Conservation (phyloP, 2,797 vertebrate species). For the Erpetoichthys calabaricus region DNA sequence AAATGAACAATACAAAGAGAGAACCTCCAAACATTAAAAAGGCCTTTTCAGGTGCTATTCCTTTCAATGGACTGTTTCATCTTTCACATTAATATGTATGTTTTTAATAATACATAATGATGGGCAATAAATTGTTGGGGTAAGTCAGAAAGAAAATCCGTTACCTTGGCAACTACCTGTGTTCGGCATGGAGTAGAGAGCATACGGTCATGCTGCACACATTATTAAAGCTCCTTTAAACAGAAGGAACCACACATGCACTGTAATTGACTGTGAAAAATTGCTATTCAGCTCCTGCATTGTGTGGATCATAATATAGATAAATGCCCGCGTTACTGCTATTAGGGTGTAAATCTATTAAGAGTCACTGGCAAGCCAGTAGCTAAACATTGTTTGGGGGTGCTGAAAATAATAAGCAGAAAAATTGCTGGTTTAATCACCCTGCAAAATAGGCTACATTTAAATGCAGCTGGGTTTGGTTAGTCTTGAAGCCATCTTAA, state of each 20-base stretch:
- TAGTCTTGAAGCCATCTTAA: constrained; percentile 18
- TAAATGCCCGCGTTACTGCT: constrained; percentile 87
- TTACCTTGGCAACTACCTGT: constrained; percentile 83
- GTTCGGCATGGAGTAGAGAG: constrained; percentile 66
- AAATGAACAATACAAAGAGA: not conserved
- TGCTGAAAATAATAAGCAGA: constrained; percentile 72
- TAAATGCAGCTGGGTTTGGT: constrained; percentile 51
- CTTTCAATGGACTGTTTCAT: constrained; percentile 39
- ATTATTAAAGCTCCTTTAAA: constrained; percentile 90
- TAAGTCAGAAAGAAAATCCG: constrained; percentile 68
- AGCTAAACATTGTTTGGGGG: constrained; percentile 60
- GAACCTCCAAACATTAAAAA: not conserved
- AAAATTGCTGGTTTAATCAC: constrained; percentile 68
- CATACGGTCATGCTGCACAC: constrained; percentile 71
- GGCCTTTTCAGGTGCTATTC: constrained; percentile 25
- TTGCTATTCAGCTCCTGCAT: constrained; percentile 91
- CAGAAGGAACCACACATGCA: constrained; percentile 62
- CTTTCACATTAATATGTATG: constrained; percentile 85
- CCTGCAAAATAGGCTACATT: constrained; percentile 68
- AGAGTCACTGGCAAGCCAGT: constrained; percentile 67
- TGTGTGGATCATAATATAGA: constrained; percentile 85
- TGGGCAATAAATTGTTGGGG: constrained; percentile 80
- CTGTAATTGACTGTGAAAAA: constrained; percentile 89
- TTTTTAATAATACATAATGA: constrained; percentile 98
- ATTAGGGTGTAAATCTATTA: constrained; percentile 82